Conservation (phyloP, 2,797 vertebrate species). For the Pteropus rufus region DNA sequence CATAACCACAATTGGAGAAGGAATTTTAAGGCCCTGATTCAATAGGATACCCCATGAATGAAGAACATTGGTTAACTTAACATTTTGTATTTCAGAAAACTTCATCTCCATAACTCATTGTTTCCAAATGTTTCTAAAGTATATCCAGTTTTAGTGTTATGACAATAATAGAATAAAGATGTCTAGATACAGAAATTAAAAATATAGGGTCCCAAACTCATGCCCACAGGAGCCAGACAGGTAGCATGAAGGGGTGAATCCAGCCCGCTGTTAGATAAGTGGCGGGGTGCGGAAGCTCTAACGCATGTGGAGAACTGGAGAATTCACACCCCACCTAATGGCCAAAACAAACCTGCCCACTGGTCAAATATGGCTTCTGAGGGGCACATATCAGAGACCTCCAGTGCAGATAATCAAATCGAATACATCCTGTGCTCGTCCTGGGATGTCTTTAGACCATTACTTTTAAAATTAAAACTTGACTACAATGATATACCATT, state of each 20-base stretch:
- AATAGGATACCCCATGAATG: not conserved
- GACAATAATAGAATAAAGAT: not conserved
- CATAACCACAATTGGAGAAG: not conserved
- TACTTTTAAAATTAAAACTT: not conserved
- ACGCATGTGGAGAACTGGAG: not conserved
- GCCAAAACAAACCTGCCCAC: not conserved
- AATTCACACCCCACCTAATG: not conserved
- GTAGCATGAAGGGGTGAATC: not conserved
- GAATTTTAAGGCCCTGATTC: not conserved
- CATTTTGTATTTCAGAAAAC: not conserved
- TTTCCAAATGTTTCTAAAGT: constrained; percentile 34
- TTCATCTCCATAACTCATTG: not conserved
- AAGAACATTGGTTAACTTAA: not conserved
- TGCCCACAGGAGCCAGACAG: not conserved
- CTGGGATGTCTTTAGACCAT: not conserved
- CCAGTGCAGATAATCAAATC: not conserved
- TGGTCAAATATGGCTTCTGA: not conserved
- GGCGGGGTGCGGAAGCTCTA: no score
- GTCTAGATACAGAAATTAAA: not conserved
- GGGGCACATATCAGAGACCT: not conserved
- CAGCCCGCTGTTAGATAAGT: not conserved
- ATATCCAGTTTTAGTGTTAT: not conserved
- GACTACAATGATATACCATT: not conserved
- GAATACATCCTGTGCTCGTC: not conserved
- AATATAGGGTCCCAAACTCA: not conserved